Conservation (phyloP, 2,113 vertebrate species). For the Sturnira hondurensis region DNA sequence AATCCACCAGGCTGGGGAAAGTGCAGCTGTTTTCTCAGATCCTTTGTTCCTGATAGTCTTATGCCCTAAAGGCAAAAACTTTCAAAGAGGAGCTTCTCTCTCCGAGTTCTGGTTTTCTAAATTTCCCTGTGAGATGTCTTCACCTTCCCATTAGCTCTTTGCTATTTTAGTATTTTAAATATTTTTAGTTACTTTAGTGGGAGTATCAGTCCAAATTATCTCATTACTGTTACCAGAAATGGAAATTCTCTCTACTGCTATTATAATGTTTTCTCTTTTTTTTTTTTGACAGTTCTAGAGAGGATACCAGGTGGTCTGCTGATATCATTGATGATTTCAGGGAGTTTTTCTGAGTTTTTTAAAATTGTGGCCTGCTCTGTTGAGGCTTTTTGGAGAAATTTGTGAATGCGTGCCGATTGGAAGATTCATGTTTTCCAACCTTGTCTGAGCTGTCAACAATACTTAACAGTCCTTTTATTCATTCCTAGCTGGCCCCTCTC, state of each 20-base stretch:
- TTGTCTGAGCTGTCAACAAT: neutral
- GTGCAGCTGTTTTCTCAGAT: neutral
- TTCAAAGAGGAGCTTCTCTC: neutral
- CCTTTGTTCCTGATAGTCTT: neutral
- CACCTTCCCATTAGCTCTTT: neutral
- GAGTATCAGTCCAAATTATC: neutral
- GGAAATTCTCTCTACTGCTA: neutral
- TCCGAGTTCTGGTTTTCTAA: neutral
- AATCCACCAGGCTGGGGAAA: neutral
- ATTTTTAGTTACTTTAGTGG: neutral
- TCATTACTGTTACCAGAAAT: neutral
- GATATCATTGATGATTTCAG: neutral
- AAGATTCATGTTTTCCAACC: neutral
- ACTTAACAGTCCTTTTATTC: neutral
- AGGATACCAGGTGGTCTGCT: neutral
- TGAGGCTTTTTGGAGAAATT: neutral
- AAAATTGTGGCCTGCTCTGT: neutral
- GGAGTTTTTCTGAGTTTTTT: neutral
- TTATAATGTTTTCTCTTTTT: neutral
- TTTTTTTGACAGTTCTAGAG: neutral
- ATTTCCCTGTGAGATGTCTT: neutral
- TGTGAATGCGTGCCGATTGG: neutral
- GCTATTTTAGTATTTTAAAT: neutral
- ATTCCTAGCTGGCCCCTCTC: neutral
- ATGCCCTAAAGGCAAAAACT: neutral